Conservation (phyloP, 2,797 vertebrate genomes). For the Allobates femoralis region DNA sequence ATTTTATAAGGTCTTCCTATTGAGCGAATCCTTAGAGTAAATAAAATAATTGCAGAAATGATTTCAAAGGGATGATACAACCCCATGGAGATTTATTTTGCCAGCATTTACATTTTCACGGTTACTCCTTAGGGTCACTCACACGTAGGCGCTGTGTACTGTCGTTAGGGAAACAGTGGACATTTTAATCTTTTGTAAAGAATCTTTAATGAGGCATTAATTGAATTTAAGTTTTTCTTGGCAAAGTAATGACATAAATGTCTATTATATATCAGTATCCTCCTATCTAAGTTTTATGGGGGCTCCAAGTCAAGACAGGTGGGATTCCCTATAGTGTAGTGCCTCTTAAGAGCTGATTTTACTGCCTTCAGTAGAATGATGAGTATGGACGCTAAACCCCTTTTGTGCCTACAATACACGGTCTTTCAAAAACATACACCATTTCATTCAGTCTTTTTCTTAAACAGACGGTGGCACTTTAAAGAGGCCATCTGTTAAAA, state of each 20-base stretch:
- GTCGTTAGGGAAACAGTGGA: background rate
- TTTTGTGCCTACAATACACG: background rate
- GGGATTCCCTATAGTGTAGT: background rate
- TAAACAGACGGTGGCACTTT: background rate
- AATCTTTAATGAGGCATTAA: background rate
- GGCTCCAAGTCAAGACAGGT: background rate
- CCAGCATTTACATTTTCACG: background rate
- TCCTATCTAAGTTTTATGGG: too few relatives aligned
- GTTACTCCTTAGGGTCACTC: background rate
- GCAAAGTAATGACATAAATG: background rate
- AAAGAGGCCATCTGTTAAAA: background rate
- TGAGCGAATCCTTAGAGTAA: background rate
- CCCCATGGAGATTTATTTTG: background rate
- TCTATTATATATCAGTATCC: background rate
- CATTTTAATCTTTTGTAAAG: background rate
- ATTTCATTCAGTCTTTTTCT: background rate
- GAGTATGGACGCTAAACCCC: background rate
- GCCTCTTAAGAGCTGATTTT: background rate
- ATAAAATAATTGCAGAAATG: background rate
- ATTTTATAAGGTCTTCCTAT: background rate
- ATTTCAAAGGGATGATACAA: background rate
- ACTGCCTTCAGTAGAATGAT: background rate
- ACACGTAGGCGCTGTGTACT: background rate
- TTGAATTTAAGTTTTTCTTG: too few relatives aligned
- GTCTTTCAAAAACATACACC: background rate